A percentile compares a stretch with the other conserved stretches of the same genome.
Conservation (phyloP, 2,888 invertebrate genomes). For the Therioaphis trifolii region DNA sequence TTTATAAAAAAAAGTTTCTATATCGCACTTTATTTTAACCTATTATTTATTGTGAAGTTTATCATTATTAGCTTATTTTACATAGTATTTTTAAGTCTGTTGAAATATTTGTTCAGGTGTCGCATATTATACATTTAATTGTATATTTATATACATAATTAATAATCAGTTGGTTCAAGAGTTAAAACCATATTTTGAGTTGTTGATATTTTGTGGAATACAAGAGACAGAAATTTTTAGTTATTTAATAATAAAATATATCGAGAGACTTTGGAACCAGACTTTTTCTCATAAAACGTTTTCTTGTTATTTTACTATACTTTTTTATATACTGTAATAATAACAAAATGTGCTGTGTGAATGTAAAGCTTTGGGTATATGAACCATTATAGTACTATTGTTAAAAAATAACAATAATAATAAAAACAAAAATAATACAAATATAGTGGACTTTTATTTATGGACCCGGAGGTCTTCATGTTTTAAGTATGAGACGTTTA, state of each 20-base stretch:
- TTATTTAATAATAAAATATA: neutral
- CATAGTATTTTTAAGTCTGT: no score
- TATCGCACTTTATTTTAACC: no score
- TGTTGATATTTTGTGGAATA: no score
- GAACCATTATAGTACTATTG: neutral
- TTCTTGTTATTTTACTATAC: neutral
- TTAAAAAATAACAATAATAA: neutral
- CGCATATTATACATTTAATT: no score
- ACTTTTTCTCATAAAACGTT: constrained; percentile 18
- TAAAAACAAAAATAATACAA: constrained; percentile 15
- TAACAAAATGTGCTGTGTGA: constrained; percentile 20
- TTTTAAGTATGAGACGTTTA: constrained; percentile 2
- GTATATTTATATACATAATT: no score
- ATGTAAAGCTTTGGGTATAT: neutral
- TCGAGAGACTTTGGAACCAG: neutral
- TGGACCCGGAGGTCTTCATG: neutral
- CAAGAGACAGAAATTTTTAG: no score
- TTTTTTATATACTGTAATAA: constrained; percentile 26
- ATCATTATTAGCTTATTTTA: no score
- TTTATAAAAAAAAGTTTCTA: no score
- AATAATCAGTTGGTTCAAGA: no score
- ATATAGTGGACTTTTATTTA: constrained; percentile 16
- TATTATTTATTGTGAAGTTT: no score
- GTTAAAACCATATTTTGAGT: no score
- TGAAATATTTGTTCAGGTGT: no score